phyloP scores from a whole-genome alignment of 2,797 vertebrate species.

The Hypotaenidia okinawae region DNA sequence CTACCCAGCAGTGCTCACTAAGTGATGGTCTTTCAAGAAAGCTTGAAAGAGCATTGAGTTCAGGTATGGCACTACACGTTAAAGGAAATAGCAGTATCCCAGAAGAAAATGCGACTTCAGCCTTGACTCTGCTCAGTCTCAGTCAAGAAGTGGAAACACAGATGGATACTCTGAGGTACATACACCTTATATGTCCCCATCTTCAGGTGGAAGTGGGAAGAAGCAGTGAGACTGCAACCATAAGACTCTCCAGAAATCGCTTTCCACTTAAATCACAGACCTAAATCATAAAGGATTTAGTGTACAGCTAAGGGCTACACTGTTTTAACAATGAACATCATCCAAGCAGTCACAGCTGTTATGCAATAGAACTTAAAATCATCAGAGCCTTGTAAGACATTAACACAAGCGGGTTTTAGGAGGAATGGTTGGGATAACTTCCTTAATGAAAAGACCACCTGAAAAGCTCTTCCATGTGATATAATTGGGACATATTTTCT shows the following conservation, averaged over 20 bases:
- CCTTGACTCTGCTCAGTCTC: background rate
- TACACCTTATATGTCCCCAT: background rate
- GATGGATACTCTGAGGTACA: background rate
- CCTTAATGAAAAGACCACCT: background rate
- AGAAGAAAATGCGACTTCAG: background rate
- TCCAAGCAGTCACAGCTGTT: background rate
- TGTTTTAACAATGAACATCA: background rate
- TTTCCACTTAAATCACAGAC: background rate
- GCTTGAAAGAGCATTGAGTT: background rate
- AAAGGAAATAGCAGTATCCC: background rate
- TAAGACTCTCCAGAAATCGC: background rate
- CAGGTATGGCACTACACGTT: background rate
- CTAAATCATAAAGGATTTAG: background rate
- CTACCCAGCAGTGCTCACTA: background rate
- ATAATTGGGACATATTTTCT: background rate
- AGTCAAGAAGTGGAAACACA: background rate
- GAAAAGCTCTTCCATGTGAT: background rate
- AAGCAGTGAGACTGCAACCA: background rate
- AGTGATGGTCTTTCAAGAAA: background rate
- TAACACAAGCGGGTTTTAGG: background rate
- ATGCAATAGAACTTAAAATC: background rate
- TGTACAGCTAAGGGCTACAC: background rate
- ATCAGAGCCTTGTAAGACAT: background rate
- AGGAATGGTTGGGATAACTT: background rate
- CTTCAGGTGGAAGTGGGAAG: background rate